A percentile compares a stretch with the other conserved stretches of the same genome.
phyloP scores from a whole-genome alignment of 1,140 invertebrate genomes.

The Trypoxylus dichotomus region DNA sequence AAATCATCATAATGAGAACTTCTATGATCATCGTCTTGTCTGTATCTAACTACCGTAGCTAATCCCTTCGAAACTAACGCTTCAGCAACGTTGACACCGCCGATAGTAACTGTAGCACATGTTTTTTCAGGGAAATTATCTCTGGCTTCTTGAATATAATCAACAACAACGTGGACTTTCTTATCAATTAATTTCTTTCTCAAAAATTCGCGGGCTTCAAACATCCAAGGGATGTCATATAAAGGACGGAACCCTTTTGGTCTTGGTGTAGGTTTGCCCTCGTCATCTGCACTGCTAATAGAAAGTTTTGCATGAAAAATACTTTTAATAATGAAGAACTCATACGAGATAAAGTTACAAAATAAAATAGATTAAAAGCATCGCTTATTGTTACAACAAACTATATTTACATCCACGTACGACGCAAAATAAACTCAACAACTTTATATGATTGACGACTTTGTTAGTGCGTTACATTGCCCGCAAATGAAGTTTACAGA shows the following conservation, averaged over 20 bases:
- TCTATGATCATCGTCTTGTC: constrained; percentile 94
- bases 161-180: constrained; percentile 88
- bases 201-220: constrained; percentile 95
- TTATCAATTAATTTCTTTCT: constrained; percentile 96
- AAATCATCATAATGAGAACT: constrained; percentile 93
- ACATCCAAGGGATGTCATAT: constrained; percentile 98
- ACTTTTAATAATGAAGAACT: too few relatives aligned
- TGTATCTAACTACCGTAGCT: constrained; percentile 89
- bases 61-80: constrained; percentile 90
- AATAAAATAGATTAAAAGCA: too few relatives aligned
- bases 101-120: constrained; percentile 88
- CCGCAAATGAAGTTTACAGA: too few relatives aligned
- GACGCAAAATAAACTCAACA: too few relatives aligned
- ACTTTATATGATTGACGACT: too few relatives aligned
- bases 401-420: too few relatives aligned
- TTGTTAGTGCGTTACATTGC: too few relatives aligned
- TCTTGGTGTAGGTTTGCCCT: constrained; percentile 63
- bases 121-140: constrained; percentile 94
- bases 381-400: too few relatives aligned
- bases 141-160: constrained; percentile 94
- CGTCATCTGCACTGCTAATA: constrained; percentile 58
- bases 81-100: constrained; percentile 90
- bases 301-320: neutral
- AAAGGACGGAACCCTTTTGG: constrained; percentile 78
- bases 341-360: too few relatives aligned